Percentiles rank a stretch among this genome's conserved stretches.
Evolutionary conservation across 64 coral and sea anemone genomes (phyloP).

Genomic region (Montipora capricornis): DNA sequence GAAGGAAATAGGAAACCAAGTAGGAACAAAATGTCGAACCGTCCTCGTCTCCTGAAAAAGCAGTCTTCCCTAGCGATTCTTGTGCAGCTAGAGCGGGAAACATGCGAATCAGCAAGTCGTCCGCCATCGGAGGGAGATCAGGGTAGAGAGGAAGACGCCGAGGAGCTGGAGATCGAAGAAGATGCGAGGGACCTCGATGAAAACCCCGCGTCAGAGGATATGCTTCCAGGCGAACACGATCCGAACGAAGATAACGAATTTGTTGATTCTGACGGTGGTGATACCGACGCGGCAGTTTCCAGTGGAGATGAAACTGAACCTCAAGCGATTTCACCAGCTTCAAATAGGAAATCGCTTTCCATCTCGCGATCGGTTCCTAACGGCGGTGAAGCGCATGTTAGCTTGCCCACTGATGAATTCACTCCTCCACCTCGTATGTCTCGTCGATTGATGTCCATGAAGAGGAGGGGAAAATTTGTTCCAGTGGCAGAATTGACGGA

Average conservation of each 20-base stretch:
- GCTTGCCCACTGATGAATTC: background rate
- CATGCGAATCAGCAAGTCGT: conserved; percentile 43
- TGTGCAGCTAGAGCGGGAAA: conserved; percentile 77
- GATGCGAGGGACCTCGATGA: conserved; percentile 8
- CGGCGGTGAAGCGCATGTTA: background rate
- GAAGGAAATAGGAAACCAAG: background rate
- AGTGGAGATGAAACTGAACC: conserved; percentile 74
- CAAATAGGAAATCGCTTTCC: conserved; percentile 48
- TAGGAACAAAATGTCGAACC: background rate
- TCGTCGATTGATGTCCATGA: conserved; percentile 86
- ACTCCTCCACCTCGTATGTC: conserved; percentile 63
- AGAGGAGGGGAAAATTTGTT: conserved; percentile 60
- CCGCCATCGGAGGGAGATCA: conserved; percentile 39
- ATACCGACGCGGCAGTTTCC: conserved; percentile 74
- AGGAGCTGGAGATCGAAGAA: background rate
- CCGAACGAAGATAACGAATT: conserved; percentile 11
- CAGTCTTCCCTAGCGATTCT: conserved; percentile 88
- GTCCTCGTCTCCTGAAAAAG: conserved; percentile 48
- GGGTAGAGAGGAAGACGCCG: conserved; percentile 16
- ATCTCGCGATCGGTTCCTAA: background rate
- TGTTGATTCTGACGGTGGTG: conserved; percentile 73
- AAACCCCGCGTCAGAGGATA: background rate
- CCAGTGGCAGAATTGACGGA: conserved; percentile 67
- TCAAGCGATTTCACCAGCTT: background rate
- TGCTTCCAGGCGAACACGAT: background rate